Conservation (phyloP, 2,888 invertebrate species). For the Cataglyphis cursor region DNA sequence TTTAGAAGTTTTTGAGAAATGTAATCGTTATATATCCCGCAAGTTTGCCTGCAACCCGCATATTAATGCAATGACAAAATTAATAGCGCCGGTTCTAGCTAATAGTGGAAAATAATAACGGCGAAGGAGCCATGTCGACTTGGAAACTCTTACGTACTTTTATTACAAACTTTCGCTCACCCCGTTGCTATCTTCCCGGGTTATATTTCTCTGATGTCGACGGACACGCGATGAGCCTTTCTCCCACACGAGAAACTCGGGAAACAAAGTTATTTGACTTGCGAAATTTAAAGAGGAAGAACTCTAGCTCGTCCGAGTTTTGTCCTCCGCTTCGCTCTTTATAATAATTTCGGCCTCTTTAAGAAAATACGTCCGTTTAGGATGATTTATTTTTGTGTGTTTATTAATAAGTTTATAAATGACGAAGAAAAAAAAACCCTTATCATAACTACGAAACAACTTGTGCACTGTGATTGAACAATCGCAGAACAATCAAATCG, state of each 20-base stretch:
- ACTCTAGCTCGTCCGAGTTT: conserved; percentile 36
- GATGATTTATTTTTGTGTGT: not conserved
- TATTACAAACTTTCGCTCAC: conserved; percentile 62
- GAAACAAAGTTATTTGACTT: conserved; percentile 59
- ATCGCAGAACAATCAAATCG: not conserved
- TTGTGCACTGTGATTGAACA: not conserved
- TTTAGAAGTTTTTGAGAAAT: conserved; percentile 46
- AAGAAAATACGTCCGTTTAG: conserved; percentile 20
- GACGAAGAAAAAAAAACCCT: not conserved
- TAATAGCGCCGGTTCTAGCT: conserved; percentile 67
- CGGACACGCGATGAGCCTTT: conserved; percentile 70
- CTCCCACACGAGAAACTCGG: conserved; percentile 62
- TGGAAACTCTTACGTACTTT: conserved; percentile 69
- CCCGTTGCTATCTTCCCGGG: conserved; percentile 44
- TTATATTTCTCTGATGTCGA: conserved; percentile 73
- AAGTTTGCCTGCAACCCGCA: conserved; percentile 40
- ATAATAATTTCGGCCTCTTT: conserved; percentile 28
- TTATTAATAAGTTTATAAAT: not conserved
- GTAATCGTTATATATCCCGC: conserved; percentile 48
- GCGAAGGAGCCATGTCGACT: conserved; percentile 52
- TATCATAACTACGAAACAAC: not conserved
- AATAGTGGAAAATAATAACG: conserved; percentile 60
- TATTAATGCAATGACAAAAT: conserved; percentile 59
- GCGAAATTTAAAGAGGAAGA: conserved; percentile 63
- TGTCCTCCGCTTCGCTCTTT: not conserved